These are phyloP conservation scores for Glyptemys insculpta DNA, from an alignment of 2,797 vertebrate genomes.

Conservation along the genomic window DNA sequence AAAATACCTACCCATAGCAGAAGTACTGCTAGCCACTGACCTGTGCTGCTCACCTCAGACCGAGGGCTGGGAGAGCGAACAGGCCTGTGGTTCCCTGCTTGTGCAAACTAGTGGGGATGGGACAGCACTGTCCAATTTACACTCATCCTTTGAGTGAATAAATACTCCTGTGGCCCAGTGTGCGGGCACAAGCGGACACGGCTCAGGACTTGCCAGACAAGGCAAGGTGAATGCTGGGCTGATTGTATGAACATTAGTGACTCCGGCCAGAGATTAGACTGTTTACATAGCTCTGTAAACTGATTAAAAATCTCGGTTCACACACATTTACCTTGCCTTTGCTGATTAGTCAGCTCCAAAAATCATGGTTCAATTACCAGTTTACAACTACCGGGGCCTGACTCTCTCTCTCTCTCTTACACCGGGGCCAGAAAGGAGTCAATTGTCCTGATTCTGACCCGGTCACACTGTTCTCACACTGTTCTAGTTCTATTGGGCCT, in stretches of 20 bases:
- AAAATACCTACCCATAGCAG: background rate
- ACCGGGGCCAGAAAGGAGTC: background rate
- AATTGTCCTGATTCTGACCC: background rate
- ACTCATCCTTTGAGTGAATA: background rate
- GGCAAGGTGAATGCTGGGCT: background rate
- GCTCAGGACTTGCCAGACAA: background rate
- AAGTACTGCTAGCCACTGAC: background rate
- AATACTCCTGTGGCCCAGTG: too few species aligned
- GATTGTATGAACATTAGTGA: background rate
- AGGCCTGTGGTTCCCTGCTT: background rate
- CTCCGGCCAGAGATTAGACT: background rate
- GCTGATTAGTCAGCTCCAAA: background rate
- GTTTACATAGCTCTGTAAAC: background rate
- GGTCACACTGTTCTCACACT: background rate
- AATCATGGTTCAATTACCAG: background rate
- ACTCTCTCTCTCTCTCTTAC: background rate
- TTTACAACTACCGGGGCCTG: background rate
- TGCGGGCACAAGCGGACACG: background rate
- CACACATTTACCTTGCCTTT: background rate
- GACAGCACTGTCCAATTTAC: background rate
- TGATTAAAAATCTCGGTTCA: background rate
- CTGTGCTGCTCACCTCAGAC: background rate
- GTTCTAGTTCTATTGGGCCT: background rate
- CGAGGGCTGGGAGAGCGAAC: background rate
- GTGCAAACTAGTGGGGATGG: background rate